Conservation (phyloP, 2,888 invertebrate genomes). For the Andricus curvator region DNA sequence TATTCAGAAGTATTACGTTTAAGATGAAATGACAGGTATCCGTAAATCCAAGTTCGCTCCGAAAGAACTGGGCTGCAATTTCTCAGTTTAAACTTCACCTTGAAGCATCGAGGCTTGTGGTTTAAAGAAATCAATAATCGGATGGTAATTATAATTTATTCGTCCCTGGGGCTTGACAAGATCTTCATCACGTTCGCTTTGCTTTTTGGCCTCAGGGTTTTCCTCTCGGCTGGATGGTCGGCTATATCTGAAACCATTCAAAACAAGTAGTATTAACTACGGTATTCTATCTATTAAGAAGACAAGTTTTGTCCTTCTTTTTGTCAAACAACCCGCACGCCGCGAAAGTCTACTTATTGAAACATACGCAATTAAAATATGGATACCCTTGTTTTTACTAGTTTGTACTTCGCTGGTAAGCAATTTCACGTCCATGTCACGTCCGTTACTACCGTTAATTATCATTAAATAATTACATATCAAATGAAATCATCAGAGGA, state of each 20-base stretch:
- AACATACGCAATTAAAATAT: too few relatives aligned
- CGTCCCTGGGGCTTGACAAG: conserved; percentile 79
- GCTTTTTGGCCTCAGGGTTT: conserved; percentile 47
- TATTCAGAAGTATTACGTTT: conserved; percentile 39
- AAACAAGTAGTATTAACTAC: neutral
- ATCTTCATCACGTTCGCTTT: conserved; percentile 71
- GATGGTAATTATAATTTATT: conserved; percentile 90
- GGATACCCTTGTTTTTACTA: too few relatives aligned
- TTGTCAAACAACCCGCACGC: too few relatives aligned
- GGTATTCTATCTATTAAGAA: too few relatives aligned
- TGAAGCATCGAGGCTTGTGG: conserved; percentile 75
- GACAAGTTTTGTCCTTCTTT: too few relatives aligned
- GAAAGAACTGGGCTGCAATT: conserved; percentile 48
- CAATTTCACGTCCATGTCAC: too few relatives aligned
- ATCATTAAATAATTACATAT: too few relatives aligned
- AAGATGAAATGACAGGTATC: conserved; percentile 74
- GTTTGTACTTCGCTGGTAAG: too few relatives aligned
- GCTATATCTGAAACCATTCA: conserved; percentile 60
- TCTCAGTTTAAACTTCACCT: conserved; percentile 57
- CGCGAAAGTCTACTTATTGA: too few relatives aligned
- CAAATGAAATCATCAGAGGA: too few relatives aligned
- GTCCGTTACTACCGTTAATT: too few relatives aligned
- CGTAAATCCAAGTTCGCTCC: conserved; percentile 67
- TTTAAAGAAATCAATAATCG: conserved; percentile 89
- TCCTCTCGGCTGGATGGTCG: conserved; percentile 66